phyloP scores from a whole-genome alignment of 2,113 vertebrate genomes.

The Catharus fuscescens region DNA sequence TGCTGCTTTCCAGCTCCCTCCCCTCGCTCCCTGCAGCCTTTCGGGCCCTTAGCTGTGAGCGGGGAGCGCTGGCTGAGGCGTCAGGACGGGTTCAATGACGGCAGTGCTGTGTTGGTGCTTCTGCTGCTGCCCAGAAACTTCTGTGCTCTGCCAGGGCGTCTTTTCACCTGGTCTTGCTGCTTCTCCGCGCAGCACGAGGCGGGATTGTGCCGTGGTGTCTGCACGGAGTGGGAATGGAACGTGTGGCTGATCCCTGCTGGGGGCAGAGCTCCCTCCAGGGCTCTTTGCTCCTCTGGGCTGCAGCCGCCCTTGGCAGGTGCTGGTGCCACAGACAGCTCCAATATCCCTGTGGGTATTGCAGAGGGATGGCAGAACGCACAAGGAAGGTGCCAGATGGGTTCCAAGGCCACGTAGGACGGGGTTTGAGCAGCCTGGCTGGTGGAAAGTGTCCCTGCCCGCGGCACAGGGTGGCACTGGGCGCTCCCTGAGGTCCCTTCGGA shows the following conservation, averaged over 20 bases:
- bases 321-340: neutral
- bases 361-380: fast-evolving
- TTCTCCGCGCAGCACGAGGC: fast-evolving
- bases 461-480: neutral
- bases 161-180: neutral
- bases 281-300: too few relatives aligned
- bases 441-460: neutral
- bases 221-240: fast-evolving
- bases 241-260: fast-evolving
- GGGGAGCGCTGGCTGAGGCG: fast-evolving
- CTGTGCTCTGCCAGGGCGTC: fast-evolving
- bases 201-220: fast-evolving
- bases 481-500: neutral
- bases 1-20: neutral
- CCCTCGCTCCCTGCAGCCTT: neutral
- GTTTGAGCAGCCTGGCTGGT: fast-evolving
- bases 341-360: fast-evolving
- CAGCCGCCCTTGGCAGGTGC: neutral
- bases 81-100: fast-evolving
- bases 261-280: neutral
- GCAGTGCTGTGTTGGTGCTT: neutral
- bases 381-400: neutral
- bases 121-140: neutral
- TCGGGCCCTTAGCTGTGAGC: fast-evolving
- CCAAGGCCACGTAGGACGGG: fast-evolving